Percentiles rank a stretch among this genome's conserved stretches.
phyloP scores from a whole-genome alignment of 1,140 invertebrate genomes.

The Acromyrmex heyeri region DNA sequence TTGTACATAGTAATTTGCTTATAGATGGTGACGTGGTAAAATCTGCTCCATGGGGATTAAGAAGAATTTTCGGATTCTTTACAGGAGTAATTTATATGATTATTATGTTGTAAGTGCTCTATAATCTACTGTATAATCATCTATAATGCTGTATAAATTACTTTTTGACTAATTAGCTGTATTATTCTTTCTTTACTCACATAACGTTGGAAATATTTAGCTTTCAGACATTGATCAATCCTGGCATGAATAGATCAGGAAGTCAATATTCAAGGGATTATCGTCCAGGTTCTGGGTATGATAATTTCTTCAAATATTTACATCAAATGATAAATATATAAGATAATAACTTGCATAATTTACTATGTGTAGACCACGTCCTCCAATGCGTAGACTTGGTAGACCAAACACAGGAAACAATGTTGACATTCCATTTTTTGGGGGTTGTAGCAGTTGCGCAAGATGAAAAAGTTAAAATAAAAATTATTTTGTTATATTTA shows the following conservation, averaged over 20 bases:
- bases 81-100: constrained; percentile 71
- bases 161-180: background rate
- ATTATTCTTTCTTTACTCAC: background rate
- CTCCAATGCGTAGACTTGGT: constrained; percentile 72
- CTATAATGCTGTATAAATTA: background rate
- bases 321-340: background rate
- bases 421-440: constrained; percentile 73
- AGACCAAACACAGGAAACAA: constrained; percentile 70
- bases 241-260: constrained; percentile 64
- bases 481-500: constrained; percentile 33
- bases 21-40: constrained; percentile 71
- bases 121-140: background rate
- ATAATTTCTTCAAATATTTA: constrained; percentile 2
- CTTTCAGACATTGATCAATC: constrained; percentile 76
- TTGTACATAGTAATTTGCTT: constrained; percentile 27
- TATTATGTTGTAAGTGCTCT: constrained; percentile 76
- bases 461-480: constrained; percentile 32
- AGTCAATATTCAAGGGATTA: constrained; percentile 70
- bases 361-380: constrained; percentile 63
- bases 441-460: constrained; percentile 79
- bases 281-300: constrained; percentile 76
- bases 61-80: constrained; percentile 69
- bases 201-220: constrained; percentile 53
- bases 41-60: constrained; percentile 66
- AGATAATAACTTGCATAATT: constrained; percentile 21